These are phyloP conservation scores for Chloebia gouldiae DNA, from an alignment of 2,113 vertebrate species.

Conservation along the genomic window DNA sequence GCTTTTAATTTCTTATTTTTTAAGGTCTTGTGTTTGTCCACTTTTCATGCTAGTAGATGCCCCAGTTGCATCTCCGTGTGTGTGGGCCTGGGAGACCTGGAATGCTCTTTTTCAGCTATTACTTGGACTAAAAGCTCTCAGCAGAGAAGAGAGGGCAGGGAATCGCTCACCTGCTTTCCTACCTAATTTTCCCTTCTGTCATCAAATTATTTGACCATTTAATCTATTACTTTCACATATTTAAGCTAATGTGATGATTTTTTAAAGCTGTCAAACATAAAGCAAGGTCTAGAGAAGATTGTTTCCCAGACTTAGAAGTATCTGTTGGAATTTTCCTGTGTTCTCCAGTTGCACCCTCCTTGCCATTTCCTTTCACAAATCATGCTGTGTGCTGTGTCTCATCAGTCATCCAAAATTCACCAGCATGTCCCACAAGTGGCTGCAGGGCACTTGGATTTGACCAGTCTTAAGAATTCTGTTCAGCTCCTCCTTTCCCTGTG, in stretches of 20 bases:
- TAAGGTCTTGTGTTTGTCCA: neutral
- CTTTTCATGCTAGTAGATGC: neutral
- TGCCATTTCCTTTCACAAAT: neutral
- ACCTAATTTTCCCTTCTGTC: neutral
- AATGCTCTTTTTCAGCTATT: neutral
- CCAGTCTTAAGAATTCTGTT: neutral
- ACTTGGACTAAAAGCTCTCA: neutral
- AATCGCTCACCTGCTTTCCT: neutral
- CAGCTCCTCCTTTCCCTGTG: neutral
- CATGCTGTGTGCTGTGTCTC: neutral
- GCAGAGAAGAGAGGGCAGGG: neutral
- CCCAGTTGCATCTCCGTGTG: neutral
- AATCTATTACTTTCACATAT: neutral
- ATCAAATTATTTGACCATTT: neutral
- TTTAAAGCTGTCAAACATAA: neutral
- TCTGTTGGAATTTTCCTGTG: neutral
- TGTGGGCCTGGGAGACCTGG: neutral
- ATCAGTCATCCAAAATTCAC: neutral
- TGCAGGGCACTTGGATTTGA: neutral
- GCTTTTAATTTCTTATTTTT: neutral
- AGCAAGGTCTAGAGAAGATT: neutral
- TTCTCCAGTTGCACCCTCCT: neutral
- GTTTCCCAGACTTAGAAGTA: neutral
- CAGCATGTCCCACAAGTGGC: neutral
- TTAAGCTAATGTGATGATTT: neutral